Evolutionary conservation across 2,797 vertebrate species (phyloP).

Genomic region (Crenuchus spilurus): DNA sequence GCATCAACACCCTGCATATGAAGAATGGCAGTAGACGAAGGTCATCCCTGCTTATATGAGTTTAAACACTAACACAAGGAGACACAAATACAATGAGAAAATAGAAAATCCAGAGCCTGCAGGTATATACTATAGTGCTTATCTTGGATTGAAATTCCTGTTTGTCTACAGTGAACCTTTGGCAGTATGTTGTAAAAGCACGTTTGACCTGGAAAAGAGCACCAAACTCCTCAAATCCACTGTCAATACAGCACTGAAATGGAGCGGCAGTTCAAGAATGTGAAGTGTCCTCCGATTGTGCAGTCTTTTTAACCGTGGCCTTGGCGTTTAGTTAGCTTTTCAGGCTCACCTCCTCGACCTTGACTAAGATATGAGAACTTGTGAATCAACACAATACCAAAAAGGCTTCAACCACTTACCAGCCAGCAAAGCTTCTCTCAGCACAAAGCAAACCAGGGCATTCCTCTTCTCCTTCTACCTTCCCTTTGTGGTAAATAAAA

Average conservation of each 20-base stretch:
- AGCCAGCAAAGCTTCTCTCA: conserved; percentile 17
- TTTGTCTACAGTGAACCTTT: neutral
- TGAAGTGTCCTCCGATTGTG: neutral
- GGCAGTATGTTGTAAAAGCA: neutral
- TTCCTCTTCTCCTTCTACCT: conserved; percentile 70
- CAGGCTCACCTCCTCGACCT: conserved; percentile 8
- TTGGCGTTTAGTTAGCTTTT: conserved; percentile 4
- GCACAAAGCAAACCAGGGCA: conserved; percentile 62
- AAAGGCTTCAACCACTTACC: conserved; percentile 2
- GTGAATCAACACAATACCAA: conserved; percentile 31
- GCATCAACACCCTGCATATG: neutral
- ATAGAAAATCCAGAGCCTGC: neutral
- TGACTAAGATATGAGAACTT: conserved; percentile 2
- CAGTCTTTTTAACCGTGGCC: neutral
- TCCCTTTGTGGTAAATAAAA: conserved; percentile 84
- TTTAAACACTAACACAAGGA: neutral
- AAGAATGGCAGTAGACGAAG: neutral
- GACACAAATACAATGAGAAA: neutral
- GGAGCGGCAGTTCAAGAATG: neutral
- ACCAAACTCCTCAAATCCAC: neutral
- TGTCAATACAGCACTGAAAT: neutral
- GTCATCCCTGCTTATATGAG: neutral
- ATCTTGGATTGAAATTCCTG: neutral
- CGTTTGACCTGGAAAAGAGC: neutral
- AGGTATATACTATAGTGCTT: neutral